These are phyloP conservation scores for Resseliella maxima DNA, from an alignment of 2,888 invertebrate genomes.

Conservation along the genomic window DNA sequence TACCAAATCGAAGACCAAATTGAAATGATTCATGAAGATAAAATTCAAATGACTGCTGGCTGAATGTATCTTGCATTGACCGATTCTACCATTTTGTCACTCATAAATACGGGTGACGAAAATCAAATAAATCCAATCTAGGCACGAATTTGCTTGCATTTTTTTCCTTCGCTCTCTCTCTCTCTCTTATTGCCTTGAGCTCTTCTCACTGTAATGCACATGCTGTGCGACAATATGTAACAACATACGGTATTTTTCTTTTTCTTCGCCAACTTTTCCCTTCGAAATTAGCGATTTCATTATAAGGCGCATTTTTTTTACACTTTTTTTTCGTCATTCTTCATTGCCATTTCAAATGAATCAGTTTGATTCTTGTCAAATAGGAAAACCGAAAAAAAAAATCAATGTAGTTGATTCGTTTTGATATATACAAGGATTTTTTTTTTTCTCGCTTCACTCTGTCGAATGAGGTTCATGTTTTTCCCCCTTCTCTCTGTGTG, in stretches of 20 bases:
- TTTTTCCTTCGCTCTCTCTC: too few relatives aligned
- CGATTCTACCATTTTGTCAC: background rate
- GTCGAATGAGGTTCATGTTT: too few relatives aligned
- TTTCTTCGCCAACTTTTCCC: constrained; percentile 1
- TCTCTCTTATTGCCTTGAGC: constrained; percentile 36
- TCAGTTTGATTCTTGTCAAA: background rate
- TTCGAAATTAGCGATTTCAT: constrained; percentile 37
- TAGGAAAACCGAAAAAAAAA: background rate
- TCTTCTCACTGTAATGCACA: constrained; percentile 37
- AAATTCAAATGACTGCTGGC: background rate
- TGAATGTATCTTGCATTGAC: background rate
- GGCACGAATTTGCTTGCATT: too few relatives aligned
- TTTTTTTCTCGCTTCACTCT: constrained; percentile 12
- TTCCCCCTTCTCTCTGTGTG: background rate
- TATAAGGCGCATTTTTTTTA: background rate
- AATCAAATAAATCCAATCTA: background rate
- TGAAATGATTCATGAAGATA: too few relatives aligned
- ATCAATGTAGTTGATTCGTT: background rate
- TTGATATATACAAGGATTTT: too few relatives aligned
- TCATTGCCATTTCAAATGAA: background rate
- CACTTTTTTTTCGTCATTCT: background rate
- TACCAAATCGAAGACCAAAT: too few relatives aligned
- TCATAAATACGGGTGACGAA: background rate
- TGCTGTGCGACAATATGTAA: background rate
- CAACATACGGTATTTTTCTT: background rate